Percentiles rank a stretch among this genome's conserved stretches.
Evolutionary conservation across 2,888 invertebrate species (phyloP).

Genomic region (Leptinotarsa haldemani): DNA sequence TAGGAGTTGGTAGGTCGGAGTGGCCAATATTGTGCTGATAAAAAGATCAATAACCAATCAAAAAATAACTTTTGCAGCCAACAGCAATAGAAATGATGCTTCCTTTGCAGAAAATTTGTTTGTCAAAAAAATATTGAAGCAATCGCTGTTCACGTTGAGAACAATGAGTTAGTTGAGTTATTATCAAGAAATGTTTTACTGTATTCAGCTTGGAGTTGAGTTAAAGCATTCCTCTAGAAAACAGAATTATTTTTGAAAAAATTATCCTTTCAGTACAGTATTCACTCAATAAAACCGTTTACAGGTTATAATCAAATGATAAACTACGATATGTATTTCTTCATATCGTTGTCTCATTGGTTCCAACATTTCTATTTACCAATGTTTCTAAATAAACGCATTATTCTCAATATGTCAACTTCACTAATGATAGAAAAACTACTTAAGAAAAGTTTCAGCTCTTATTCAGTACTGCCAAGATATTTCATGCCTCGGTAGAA

Average conservation of each 20-base stretch:
- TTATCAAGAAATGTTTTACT: too few relatives aligned
- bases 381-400: background rate
- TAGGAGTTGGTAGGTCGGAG: slow-evolving; percentile 47
- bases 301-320: too few relatives aligned
- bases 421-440: background rate
- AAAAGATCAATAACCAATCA: slow-evolving; percentile 36
- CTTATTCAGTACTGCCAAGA: background rate
- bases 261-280: too few relatives aligned
- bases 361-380: background rate
- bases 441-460: background rate
- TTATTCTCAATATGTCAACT: slow-evolving; percentile 9
- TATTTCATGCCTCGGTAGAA: slow-evolving; percentile 9
- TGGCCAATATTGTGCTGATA: slow-evolving; percentile 49
- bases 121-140: slow-evolving; percentile 1
- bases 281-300: too few relatives aligned
- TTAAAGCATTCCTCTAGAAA: too few relatives aligned
- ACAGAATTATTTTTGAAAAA: too few relatives aligned
- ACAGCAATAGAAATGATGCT: background rate
- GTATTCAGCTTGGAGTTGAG: too few relatives aligned
- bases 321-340: too few relatives aligned
- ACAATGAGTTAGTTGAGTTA: background rate
- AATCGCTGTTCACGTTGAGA: background rate
- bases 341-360: too few relatives aligned
- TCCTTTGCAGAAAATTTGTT: background rate
- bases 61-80: slow-evolving; percentile 14